Percentiles rank a stretch among this genome's conserved stretches.
Conservation (phyloP, 2,797 vertebrate genomes). For the Cyclura pinguis region DNA sequence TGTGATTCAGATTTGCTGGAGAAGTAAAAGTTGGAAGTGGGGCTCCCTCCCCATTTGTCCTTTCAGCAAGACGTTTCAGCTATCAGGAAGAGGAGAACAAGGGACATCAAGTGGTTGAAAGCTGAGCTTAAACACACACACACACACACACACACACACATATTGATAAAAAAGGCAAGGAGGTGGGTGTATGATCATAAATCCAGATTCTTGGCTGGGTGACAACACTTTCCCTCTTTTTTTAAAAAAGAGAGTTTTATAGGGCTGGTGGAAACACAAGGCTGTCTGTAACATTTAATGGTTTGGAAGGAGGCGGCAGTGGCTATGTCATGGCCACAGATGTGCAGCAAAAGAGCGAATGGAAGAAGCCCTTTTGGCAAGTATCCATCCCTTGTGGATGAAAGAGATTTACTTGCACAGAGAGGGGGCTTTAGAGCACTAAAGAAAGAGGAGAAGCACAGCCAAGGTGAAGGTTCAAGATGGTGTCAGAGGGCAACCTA, state of each 20-base stretch:
- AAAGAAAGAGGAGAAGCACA: neutral
- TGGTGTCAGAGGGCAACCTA: neutral
- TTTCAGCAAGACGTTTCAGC: too few relatives aligned
- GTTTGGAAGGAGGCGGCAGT: neutral
- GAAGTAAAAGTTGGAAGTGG: neutral
- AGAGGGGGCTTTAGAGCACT: neutral
- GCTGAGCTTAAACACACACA: neutral
- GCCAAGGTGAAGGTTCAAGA: neutral
- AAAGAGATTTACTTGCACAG: neutral
- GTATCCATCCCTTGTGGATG: conserved; percentile 4
- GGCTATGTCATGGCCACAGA: neutral
- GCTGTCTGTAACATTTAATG: neutral
- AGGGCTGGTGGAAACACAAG: neutral
- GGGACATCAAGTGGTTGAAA: neutral
- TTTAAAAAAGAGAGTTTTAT: neutral
- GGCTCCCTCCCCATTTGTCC: neutral
- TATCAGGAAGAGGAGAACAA: neutral
- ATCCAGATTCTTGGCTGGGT: conserved; percentile 5
- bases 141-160: too few relatives aligned
- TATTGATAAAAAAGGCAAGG: neutral
- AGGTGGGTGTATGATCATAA: neutral
- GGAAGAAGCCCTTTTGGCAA: neutral
- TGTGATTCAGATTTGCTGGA: too few relatives aligned
- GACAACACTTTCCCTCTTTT: neutral
- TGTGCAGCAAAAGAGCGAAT: neutral